Percentiles rank a stretch among this genome's conserved stretches.
These are phyloP conservation scores for Osmerus eperlanus DNA, from an alignment of 2,113 vertebrate genomes.

Conservation along the genomic window DNA sequence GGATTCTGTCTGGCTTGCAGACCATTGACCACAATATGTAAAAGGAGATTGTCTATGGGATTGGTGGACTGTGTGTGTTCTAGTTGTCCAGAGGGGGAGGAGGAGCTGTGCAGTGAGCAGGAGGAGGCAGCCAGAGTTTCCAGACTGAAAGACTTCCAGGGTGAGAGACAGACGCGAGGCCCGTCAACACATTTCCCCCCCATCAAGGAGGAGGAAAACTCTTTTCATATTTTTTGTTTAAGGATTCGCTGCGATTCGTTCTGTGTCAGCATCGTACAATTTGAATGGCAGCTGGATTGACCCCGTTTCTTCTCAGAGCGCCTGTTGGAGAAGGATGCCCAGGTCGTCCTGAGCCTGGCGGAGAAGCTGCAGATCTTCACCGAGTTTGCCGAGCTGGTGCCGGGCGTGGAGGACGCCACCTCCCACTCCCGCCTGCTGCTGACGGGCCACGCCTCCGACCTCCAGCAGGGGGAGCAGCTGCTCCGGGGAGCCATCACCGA, in stretches of 20 bases:
- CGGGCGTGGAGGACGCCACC: conserved; percentile 63
- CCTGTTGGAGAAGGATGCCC: conserved; percentile 75
- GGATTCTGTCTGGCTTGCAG: no score
- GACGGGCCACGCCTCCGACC: conserved; percentile 68
- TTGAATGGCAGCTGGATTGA: no score
- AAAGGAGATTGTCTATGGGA: not conserved
- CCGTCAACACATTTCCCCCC: not conserved
- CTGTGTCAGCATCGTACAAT: no score
- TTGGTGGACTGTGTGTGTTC: conserved; percentile 1
- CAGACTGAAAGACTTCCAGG: conserved; percentile 76
- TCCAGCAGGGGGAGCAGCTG: conserved; percentile 76
- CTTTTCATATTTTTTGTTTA: no score
- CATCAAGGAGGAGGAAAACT: no score
- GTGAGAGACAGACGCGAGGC: conserved; percentile 58
- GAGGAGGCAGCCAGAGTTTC: conserved; percentile 62
- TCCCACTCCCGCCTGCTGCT: conserved; percentile 62
- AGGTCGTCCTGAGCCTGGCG: conserved; percentile 73
- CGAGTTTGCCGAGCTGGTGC: conserved; percentile 70
- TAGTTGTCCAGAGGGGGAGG: conserved; percentile 81
- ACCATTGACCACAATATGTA: no score
- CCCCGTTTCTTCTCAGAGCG: conserved; percentile 61
- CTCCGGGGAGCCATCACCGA: conserved; percentile 76
- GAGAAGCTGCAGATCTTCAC: conserved; percentile 86
- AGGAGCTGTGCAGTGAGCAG: conserved; percentile 61
- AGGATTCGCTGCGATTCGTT: no score